Conservation (phyloP, 2,113 vertebrate species). For the Megaleporinus macrocephalus region DNA sequence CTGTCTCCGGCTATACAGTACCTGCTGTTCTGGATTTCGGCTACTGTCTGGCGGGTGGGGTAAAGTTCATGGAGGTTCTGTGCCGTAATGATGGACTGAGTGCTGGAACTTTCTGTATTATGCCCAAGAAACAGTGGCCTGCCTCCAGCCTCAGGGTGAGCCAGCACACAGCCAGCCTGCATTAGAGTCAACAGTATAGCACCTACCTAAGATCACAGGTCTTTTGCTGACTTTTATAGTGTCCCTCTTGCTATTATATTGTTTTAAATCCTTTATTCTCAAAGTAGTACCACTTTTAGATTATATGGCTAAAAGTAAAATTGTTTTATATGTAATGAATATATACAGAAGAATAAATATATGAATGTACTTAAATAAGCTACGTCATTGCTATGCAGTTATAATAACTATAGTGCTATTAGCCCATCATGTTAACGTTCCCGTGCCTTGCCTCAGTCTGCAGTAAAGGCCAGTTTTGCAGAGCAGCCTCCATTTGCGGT, state of each 20-base stretch:
- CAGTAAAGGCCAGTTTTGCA: conserved; percentile 72
- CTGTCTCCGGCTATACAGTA: conserved; percentile 72
- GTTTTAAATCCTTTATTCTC: not conserved
- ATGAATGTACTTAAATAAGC: not conserved
- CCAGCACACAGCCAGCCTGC: conserved; percentile 22
- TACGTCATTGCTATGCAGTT: no score
- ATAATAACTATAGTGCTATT: not conserved
- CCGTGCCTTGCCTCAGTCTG: conserved; percentile 71
- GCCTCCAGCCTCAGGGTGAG: conserved; percentile 81
- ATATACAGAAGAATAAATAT: not conserved
- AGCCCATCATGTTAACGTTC: not conserved
- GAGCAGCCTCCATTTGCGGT: conserved; percentile 87
- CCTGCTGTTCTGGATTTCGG: conserved; percentile 85
- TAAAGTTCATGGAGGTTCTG: conserved; percentile 76
- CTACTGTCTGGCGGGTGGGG: conserved; percentile 86
- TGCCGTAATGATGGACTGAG: conserved; percentile 87
- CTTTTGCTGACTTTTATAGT: not conserved
- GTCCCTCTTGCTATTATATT: no score
- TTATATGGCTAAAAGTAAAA: not conserved
- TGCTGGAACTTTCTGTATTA: conserved; percentile 84
- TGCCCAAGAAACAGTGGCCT: conserved; percentile 83
- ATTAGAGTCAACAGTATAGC: not conserved
- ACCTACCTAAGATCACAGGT: not conserved
- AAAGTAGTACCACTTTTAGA: not conserved
- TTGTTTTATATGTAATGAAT: not conserved